Base-by-base conservation (phyloP, 92 coral and sea anemone genomes). In the Pocillopora grandis region DNA sequence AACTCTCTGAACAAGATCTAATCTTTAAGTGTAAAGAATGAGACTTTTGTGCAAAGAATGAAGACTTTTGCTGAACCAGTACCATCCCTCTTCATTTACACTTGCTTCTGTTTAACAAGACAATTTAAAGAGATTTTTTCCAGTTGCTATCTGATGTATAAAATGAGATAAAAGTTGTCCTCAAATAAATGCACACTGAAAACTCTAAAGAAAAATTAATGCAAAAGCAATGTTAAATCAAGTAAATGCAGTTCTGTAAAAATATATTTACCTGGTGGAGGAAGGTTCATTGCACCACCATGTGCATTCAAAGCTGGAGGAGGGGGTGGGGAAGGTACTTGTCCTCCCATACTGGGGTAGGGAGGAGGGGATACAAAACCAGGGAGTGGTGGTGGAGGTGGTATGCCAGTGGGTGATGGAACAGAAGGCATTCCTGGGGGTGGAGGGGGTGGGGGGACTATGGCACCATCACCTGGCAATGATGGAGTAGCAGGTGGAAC, bases 361-460 rank as follows among this genome's bases (percentile, higher is more conserved):
- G 82, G 82, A 3, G 87, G 66, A 76, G 82, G 82, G 20, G 87
- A 37, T 55, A 76, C 66, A 7, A 65, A 33, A 27, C 27, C 72
- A 75, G 89, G 73, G 49, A 86, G 85, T 48, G 90, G 59, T 37
- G 90, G 90, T 58, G 89, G 62, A 71, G 90, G 72, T 23, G 86
- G 88, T 48, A 84, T 61, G 14, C 85, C 95, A 60, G 85, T 42
- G 76, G 87, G 90, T 42, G 52, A 42, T 42, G 52, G 52, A 42
- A 42, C 52, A 3, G 52, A 42, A 42, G 52, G 52, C 52, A 42
- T 42, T 42, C 52, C 52, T 42, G 85, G 82, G 35, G 95, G 89
- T 77, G 98, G 98, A n/a, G 92, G 91, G 35, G 95, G 97, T 4
- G 98, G 97, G 58, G 98, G 92, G 69, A 93, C 77, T 23, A 71